Evolutionary conservation across 2,888 invertebrate genomes (phyloP).

Genomic region (Andrena dorsata): DNA sequence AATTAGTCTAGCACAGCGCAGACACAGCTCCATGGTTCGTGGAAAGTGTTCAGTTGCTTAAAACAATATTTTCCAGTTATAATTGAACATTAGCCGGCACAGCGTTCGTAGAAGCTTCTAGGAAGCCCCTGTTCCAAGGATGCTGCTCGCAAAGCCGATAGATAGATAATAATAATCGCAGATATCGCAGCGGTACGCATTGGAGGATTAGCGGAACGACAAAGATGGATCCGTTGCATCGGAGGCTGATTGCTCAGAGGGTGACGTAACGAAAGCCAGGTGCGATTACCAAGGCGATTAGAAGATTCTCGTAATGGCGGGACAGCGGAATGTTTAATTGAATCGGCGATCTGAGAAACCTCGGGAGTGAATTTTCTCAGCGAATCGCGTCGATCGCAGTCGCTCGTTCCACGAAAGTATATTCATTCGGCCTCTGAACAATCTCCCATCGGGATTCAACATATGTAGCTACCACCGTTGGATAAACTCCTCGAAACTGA

Average conservation of each 20-base stretch:
- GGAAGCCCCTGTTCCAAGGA: not conserved
- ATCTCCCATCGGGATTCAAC: not conserved
- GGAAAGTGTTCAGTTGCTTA: no score
- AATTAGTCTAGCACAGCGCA: no score
- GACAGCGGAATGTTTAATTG: conserved; percentile 49
- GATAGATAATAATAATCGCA: conserved; percentile 20
- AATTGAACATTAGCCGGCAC: not conserved
- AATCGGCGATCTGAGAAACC: conserved; percentile 45
- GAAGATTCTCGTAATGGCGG: conserved; percentile 20
- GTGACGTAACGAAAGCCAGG: conserved; percentile 41
- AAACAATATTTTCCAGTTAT: not conserved
- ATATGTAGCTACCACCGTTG: not conserved
- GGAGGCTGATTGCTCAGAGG: conserved; percentile 20
- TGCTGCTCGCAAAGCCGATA: not conserved
- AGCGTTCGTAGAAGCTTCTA: conserved; percentile 3
- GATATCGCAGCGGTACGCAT: conserved; percentile 24
- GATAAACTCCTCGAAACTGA: not conserved
- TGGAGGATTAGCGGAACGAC: conserved; percentile 29
- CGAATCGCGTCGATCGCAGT: conserved; percentile 2
- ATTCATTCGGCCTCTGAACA: not conserved
- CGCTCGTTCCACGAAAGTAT: not conserved
- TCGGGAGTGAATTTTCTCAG: conserved; percentile 36
- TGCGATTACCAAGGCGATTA: conserved; percentile 38
- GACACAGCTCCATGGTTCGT: no score
- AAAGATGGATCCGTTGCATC: conserved; percentile 10